These are phyloP conservation scores for Cavia porcellus DNA, from an alignment of 2,113 vertebrate genomes.

Conservation along the genomic window DNA sequence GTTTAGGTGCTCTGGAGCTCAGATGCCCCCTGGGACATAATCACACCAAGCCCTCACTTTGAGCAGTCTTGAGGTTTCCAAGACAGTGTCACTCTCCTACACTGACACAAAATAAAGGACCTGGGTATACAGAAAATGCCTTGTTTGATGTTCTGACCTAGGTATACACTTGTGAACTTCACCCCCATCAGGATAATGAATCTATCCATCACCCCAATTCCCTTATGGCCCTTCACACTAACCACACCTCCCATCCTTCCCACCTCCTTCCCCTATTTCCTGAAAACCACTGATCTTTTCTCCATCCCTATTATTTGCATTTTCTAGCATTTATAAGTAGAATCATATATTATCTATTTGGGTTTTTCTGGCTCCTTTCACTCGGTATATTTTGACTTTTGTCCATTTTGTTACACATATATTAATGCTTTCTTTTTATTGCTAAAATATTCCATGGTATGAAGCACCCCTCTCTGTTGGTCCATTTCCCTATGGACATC, in stretches of 20 bases:
- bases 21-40: neutral
- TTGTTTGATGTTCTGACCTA: neutral
- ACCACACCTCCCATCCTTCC: too few species aligned
- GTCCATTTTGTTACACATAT: neutral
- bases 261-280: neutral
- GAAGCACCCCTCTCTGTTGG: neutral
- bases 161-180: neutral
- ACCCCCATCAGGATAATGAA: neutral
- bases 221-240: neutral
- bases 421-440: neutral
- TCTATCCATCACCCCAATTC: neutral
- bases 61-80: neutral
- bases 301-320: neutral
- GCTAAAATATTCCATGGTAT: neutral
- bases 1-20: neutral
- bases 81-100: neutral
- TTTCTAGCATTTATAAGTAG: conserved; percentile 3
- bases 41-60: neutral
- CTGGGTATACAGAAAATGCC: neutral
- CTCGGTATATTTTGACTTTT: neutral
- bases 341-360: neutral
- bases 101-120: neutral
- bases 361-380: conserved; percentile 11
- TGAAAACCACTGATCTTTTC: conserved; percentile 25
- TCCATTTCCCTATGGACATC: neutral